A percentile compares a stretch with the other conserved stretches of the same genome.
Conservation (phyloP, 2,888 invertebrate species). For the Nomada fabriciana region DNA sequence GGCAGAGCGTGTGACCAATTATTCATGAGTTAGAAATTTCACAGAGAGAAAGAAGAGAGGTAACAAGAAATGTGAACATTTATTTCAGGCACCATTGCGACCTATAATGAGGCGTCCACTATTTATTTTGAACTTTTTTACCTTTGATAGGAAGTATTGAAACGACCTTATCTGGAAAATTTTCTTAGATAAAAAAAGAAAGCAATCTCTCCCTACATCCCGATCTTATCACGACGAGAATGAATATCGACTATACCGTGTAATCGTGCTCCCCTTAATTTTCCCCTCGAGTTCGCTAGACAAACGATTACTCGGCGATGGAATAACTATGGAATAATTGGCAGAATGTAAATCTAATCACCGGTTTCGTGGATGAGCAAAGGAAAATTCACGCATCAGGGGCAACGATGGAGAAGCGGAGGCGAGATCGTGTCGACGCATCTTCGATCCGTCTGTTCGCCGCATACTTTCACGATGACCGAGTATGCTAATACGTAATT, state of each 20-base stretch:
- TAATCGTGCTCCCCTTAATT: background rate
- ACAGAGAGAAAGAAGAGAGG: no score
- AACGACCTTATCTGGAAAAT: background rate
- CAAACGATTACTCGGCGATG: background rate
- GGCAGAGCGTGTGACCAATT: background rate
- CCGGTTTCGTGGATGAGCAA: background rate
- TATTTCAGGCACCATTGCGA: no score
- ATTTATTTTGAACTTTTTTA: background rate
- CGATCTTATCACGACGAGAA: background rate
- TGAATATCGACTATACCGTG: background rate
- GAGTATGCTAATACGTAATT: conserved; percentile 19
- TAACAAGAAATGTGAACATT: no score
- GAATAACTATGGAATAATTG: background rate
- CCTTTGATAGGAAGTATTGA: background rate
- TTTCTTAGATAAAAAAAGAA: background rate
- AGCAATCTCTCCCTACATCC: background rate
- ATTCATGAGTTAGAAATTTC: background rate
- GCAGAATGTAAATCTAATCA: background rate
- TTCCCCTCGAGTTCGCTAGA: background rate
- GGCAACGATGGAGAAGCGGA: conserved; percentile 41
- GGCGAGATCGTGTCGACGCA: conserved; percentile 12
- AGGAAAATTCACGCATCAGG: conserved; percentile 50
- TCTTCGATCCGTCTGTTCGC: conserved; percentile 21
- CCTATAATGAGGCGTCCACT: no score
- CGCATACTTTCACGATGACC: conserved; percentile 33